Percentiles rank a stretch among this genome's conserved stretches.
These are phyloP conservation scores for Habroteleia sp. DNA, from an alignment of 2,888 invertebrate genomes.

Conservation along the genomic window DNA sequence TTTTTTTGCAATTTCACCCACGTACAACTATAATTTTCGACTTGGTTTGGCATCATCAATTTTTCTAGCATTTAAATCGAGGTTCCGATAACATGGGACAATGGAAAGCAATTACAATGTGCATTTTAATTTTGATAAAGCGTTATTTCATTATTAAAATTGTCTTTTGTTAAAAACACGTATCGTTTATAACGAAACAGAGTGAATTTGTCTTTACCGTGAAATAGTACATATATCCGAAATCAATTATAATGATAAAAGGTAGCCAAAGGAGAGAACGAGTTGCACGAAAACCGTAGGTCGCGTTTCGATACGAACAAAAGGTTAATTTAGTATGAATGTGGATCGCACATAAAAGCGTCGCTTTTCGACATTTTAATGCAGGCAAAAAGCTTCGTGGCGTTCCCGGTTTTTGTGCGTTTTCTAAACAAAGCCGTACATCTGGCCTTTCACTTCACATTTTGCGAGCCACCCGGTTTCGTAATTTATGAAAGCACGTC, in stretches of 20 bases:
- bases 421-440: conserved; percentile 43
- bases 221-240: background rate
- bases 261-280: conserved; percentile 16
- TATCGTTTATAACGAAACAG: no score
- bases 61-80: no score
- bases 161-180: no score
- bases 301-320: conserved; percentile 20
- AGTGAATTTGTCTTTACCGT: no score
- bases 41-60: no score
- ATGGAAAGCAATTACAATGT: no score
- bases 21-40: no score
- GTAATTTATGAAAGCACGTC: conserved; percentile 52
- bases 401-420: conserved; percentile 24
- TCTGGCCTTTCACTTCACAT: conserved; percentile 24
- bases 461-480: conserved; percentile 16
- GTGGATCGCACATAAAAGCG: conserved; percentile 20
- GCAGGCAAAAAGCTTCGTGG: conserved; percentile 1
- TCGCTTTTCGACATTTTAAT: conserved; percentile 35
- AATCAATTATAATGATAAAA: conserved; percentile 12
- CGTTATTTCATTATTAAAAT: no score
- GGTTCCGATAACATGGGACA: no score
- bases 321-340: conserved; percentile 39
- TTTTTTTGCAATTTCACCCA: no score
- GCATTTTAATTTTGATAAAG: no score
- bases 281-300: conserved; percentile 2